These are phyloP conservation scores for Paraescarpia echinospica DNA, from an alignment of 1,140 invertebrate genomes.

Conservation along the genomic window DNA sequence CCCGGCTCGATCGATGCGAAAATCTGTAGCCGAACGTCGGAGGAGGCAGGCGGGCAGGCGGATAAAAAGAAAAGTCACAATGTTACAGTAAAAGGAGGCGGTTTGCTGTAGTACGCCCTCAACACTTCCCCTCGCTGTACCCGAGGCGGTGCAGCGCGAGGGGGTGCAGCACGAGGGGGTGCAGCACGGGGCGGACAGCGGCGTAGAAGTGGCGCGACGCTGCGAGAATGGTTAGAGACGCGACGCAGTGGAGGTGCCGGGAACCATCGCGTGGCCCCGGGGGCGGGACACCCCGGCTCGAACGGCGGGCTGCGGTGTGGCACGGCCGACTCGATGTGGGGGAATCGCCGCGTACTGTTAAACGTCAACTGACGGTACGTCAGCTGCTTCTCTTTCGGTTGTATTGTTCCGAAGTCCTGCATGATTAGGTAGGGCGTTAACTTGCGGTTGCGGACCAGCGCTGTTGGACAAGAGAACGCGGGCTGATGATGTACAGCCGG, in stretches of 20 bases:
- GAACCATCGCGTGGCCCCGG: not conserved
- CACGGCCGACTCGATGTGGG: not conserved
- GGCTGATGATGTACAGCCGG: not conserved
- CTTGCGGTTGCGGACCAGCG: not conserved
- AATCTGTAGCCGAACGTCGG: not conserved
- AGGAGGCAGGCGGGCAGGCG: not conserved
- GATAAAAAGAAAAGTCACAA: not conserved
- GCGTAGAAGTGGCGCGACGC: not conserved
- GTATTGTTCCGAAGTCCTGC: not conserved
- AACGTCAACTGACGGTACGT: not conserved
- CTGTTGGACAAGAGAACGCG: not conserved
- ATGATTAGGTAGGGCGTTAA: not conserved
- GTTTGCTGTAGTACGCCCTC: not conserved
- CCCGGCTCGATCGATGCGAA: not conserved
- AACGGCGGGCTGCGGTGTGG: not conserved
- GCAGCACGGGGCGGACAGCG: not conserved
- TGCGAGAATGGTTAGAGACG: not conserved
- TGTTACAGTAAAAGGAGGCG: not conserved
- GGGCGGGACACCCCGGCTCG: not conserved
- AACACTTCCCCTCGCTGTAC: not conserved
- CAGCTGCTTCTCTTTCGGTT: not conserved
- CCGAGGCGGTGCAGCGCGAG: too few species aligned
- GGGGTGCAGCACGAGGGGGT: not conserved
- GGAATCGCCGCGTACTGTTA: not conserved
- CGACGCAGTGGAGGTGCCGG: not conserved